These are phyloP conservation scores for Daphoenositta chrysoptera DNA, from an alignment of 2,113 vertebrate species.

Conservation along the genomic window DNA sequence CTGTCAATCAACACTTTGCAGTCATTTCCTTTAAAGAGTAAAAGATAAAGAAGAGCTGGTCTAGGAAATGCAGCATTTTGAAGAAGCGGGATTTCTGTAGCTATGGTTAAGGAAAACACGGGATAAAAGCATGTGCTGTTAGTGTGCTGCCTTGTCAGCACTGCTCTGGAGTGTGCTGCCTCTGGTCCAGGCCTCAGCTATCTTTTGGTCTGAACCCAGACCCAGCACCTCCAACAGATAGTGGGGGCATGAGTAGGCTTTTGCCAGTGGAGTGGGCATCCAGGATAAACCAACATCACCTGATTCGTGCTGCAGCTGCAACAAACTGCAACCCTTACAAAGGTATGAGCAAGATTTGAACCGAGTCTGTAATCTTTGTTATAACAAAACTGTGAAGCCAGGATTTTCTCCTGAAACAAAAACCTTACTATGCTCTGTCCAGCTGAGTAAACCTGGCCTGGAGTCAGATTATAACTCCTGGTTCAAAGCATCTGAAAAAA, in stretches of 20 bases:
- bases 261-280: neutral
- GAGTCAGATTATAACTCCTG: neutral
- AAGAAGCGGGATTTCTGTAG: neutral
- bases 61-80: neutral
- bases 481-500: neutral
- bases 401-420: neutral
- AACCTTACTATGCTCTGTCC: neutral
- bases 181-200: neutral
- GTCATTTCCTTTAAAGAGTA: neutral
- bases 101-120: neutral
- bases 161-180: neutral
- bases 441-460: neutral
- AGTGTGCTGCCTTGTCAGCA: neutral
- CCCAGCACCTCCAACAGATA: neutral
- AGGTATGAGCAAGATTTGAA: neutral
- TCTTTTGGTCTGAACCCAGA: neutral
- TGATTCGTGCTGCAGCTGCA: neutral
- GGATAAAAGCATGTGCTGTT: neutral
- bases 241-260: neutral
- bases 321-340: neutral
- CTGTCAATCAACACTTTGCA: slow-evolving; percentile 1
- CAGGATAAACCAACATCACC: neutral
- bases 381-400: neutral
- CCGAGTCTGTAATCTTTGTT: neutral
- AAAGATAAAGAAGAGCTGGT: neutral